A percentile compares a stretch with the other conserved stretches of the same genome.
Evolutionary conservation across 2,797 vertebrate genomes (phyloP).

Genomic region (Setipinna tenuifilis): DNA sequence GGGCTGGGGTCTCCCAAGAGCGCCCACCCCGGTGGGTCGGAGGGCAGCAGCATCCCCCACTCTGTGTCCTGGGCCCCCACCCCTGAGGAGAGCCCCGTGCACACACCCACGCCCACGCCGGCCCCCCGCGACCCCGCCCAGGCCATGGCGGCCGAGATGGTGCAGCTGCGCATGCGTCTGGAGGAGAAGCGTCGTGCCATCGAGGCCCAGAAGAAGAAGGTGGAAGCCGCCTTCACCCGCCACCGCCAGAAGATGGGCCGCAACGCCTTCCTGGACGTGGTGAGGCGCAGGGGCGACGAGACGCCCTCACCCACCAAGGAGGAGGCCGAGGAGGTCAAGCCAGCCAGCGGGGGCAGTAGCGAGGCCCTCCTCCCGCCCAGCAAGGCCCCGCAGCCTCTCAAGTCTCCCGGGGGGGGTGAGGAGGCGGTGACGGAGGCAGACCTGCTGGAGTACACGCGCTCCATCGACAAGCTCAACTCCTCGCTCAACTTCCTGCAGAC

Average conservation of each 20-base stretch:
- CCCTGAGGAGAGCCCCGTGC: slow-evolving; percentile 82
- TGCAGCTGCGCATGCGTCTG: slow-evolving; percentile 92
- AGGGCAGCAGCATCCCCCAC: slow-evolving; percentile 84
- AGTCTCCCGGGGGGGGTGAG: slow-evolving; percentile 76
- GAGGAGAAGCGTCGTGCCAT: slow-evolving; percentile 97
- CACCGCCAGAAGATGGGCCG: slow-evolving; percentile 96
- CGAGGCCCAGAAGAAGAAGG: slow-evolving; percentile 97
- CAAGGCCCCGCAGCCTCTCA: slow-evolving; percentile 63
- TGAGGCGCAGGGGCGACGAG: slow-evolving; percentile 91
- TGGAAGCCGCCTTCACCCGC: slow-evolving; percentile 92
- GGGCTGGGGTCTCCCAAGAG: slow-evolving; percentile 83
- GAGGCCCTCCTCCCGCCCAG: slow-evolving; percentile 66
- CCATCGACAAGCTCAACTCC: slow-evolving; percentile 93
- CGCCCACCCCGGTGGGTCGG: slow-evolving; percentile 91
- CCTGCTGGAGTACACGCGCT: slow-evolving; percentile 90
- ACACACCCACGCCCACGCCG: slow-evolving; percentile 72
- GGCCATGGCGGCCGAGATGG: slow-evolving; percentile 95
- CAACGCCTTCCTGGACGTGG: slow-evolving; percentile 93
- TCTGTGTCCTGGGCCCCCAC: slow-evolving; percentile 90
- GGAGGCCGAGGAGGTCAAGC: slow-evolving; percentile 79
- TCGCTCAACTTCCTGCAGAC: slow-evolving; percentile 91
- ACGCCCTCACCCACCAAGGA: slow-evolving; percentile 79
- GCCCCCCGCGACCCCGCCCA: slow-evolving; percentile 82
- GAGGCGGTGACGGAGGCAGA: slow-evolving; percentile 80
- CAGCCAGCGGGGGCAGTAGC: slow-evolving; percentile 58